phyloP scores from a whole-genome alignment of 2,888 invertebrate species.

The Lithophane leautieri region DNA sequence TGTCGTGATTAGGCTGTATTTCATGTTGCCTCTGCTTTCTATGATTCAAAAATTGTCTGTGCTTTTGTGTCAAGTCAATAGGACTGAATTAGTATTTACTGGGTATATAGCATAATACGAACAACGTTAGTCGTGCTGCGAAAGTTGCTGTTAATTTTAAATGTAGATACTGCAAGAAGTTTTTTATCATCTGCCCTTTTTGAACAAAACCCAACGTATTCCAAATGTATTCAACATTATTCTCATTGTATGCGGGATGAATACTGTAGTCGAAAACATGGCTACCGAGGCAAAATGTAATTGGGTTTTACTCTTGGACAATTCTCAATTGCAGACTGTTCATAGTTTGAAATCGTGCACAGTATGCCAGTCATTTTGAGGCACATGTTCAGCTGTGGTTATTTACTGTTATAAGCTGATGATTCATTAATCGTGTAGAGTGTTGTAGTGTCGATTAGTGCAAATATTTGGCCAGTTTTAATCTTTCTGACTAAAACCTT shows the following conservation, averaged over 20 bases:
- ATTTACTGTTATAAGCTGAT: not conserved
- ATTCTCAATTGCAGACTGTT: slow-evolving; percentile 23
- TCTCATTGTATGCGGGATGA: slow-evolving; percentile 14
- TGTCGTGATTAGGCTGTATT: not conserved
- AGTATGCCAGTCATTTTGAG: slow-evolving; percentile 1
- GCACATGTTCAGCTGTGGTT: not conserved
- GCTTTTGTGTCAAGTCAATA: not conserved
- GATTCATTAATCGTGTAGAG: not conserved
- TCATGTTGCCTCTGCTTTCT: not conserved
- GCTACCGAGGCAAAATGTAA: slow-evolving; percentile 31
- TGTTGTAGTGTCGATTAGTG: not conserved
- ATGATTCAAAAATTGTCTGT: not conserved
- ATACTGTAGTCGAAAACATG: slow-evolving; percentile 28
- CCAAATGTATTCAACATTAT: slow-evolving; percentile 31
- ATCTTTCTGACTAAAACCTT: not conserved
- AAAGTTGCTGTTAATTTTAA: not conserved
- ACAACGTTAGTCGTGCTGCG: not conserved
- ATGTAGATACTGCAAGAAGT: not conserved
- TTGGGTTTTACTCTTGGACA: slow-evolving; percentile 32
- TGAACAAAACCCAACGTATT: not conserved
- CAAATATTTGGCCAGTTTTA: not conserved
- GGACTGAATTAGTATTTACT: not conserved
- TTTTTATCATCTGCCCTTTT: not conserved
- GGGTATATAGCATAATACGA: not conserved
- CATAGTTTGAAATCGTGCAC: slow-evolving; percentile 16